Evolutionary conservation across 2,888 invertebrate species (phyloP), one percentile per base, ranked within the genome.

Genomic region (Lottia scabra): DNA sequence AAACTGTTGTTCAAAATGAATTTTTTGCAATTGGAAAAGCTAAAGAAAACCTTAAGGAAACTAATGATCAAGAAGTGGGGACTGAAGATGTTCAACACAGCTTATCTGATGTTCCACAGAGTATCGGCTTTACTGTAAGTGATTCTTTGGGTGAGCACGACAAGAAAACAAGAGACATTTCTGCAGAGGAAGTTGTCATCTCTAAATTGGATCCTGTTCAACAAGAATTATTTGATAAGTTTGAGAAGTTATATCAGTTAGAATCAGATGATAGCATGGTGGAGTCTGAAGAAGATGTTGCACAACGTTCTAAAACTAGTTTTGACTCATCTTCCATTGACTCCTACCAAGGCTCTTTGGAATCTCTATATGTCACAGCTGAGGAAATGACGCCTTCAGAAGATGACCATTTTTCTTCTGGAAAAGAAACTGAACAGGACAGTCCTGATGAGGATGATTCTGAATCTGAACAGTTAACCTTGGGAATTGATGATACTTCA

Each of bases 341-440:
- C 13, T 56, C 56, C 19, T 56, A 56, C 10, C 56, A 56, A 56
- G 56, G 56, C 12, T 56, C 56, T 23, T 23, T 56, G 12, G 56
- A 56, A 56, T 56, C 56, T 56, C 56, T 56, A 23, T 56, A 56
- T 56, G 56, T 56, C 12, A 56, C 56, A 56, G 56, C 56, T 23
- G 68, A 48, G 19, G 68, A 68, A 38, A 56, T 48, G 56, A 30
- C 68, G 3, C 56, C 68, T 62, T 48, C 48, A 70, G 64, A 70
- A 30, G 46, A 30, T 26, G 15, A 62, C n/a, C 23, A 19, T 27
- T 46, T 38, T 48, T 30, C 56, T 15, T 48, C 48, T 48, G 56
- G 38, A 48, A 48, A 30, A 27, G 30, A 48, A 12, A 38, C 38
- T 27, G 67, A 67, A 45, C 6, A 16, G n/a, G 70, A 44, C 26